Evolutionary conservation across 2,888 invertebrate species (phyloP).

Genomic region (Drosophila rubida): DNA sequence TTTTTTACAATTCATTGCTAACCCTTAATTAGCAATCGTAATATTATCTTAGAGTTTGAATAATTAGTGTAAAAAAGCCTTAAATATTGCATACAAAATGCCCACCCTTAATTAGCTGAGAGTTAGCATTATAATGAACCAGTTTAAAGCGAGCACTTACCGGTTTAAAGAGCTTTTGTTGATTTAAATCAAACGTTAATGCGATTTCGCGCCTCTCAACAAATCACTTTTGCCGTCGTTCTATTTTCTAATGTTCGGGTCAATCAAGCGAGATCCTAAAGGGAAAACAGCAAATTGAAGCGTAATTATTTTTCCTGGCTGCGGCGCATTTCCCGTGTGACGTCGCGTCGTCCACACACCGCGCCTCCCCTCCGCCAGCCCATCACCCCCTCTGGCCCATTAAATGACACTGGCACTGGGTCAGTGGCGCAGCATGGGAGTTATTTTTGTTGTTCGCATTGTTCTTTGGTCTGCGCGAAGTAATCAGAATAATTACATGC

Average conservation of each 20-base stretch:
- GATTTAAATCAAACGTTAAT: conserved; percentile 9
- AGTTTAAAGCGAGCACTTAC: conserved; percentile 13
- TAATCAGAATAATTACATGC: conserved; percentile 76
- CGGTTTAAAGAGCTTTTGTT: conserved; percentile 4
- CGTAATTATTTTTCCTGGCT: conserved; percentile 72
- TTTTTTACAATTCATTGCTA: no score
- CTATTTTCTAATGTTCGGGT: conserved; percentile 46
- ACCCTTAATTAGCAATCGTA: no score
- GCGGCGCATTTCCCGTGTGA: conserved; percentile 75
- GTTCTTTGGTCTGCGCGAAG: conserved; percentile 56
- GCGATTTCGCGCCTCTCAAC: conserved; percentile 6
- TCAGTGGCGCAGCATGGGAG: conserved; percentile 71
- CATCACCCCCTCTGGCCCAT: conserved; percentile 31
- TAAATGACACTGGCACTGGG: conserved; percentile 71
- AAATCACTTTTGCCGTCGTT: conserved; percentile 37
- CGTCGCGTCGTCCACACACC: conserved; percentile 34
- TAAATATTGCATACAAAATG: background rate
- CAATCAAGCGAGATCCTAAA: conserved; percentile 69
- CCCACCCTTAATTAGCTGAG: background rate
- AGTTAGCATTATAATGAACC: background rate
- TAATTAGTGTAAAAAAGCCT: no score
- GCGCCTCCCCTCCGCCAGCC: background rate
- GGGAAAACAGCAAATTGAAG: conserved; percentile 71
- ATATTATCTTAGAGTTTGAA: no score
- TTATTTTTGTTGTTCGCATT: conserved; percentile 28